Evolutionary conservation across 2,888 invertebrate species (phyloP).

Genomic region (Parelbella ahira): DNA sequence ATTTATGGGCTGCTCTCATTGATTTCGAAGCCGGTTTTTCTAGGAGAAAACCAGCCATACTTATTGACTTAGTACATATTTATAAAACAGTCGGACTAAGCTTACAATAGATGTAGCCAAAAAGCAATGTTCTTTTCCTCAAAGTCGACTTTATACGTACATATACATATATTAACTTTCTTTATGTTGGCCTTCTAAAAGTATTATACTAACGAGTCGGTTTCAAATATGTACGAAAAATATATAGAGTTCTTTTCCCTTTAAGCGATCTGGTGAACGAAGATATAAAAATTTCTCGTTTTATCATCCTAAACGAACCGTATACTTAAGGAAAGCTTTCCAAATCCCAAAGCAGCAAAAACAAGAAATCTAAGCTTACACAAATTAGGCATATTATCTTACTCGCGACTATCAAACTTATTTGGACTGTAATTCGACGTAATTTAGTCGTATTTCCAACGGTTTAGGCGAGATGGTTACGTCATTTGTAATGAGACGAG

Average conservation of each 20-base stretch:
- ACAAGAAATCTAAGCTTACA: slow-evolving; percentile 54
- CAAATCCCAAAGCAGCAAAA: slow-evolving; percentile 66
- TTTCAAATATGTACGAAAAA: no score
- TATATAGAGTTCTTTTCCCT: no score
- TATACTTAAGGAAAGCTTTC: slow-evolving; percentile 66
- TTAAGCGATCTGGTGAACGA: neutral
- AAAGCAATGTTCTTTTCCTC: no score
- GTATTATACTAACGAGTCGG: no score
- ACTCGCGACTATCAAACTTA: slow-evolving; percentile 6
- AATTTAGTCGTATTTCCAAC: slow-evolving; percentile 21
- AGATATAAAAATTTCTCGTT: slow-evolving; percentile 40
- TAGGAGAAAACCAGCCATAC: slow-evolving; percentile 18
- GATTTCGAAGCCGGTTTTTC: slow-evolving; percentile 39
- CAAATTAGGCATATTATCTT: slow-evolving; percentile 41
- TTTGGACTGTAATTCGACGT: slow-evolving; percentile 23
- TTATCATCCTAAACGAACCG: slow-evolving; percentile 55
- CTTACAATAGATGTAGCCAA: no score
- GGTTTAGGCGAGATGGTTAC: slow-evolving; percentile 34
- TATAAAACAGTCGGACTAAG: no score
- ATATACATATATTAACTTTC: no score
- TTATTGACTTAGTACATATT: no score
- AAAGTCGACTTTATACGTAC: no score
- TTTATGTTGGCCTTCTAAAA: no score
- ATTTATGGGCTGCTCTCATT: slow-evolving; percentile 50
- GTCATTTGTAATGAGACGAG: slow-evolving; percentile 39